These are phyloP conservation scores for Ctenopoma multispine DNA, from an alignment of 2,797 vertebrate species.

Conservation along the genomic window DNA sequence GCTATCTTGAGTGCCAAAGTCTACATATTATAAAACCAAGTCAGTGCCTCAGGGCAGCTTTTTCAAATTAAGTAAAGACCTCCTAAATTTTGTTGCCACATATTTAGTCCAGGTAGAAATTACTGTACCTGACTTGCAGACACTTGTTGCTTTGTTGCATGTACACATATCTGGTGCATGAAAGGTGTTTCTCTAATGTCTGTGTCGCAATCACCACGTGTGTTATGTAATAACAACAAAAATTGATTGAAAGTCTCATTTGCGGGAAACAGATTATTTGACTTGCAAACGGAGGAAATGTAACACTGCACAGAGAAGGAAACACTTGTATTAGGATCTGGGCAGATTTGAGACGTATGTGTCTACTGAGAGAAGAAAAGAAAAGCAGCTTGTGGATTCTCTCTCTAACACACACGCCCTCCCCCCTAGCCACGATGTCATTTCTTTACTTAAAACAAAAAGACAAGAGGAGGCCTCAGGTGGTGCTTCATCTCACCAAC, in stretches of 20 bases:
- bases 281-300: slow-evolving; percentile 15
- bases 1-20: not conserved
- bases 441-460: slow-evolving; percentile 39
- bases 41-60: slow-evolving; percentile 6
- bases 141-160: slow-evolving; percentile 42
- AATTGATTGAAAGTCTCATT: slow-evolving; percentile 2
- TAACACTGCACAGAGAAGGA: slow-evolving; percentile 18
- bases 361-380: slow-evolving; percentile 19
- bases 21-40: slow-evolving; percentile 25
- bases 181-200: slow-evolving; percentile 3
- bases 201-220: not conserved
- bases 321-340: slow-evolving; percentile 6
- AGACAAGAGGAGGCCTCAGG: slow-evolving; percentile 65
- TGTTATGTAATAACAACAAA: slow-evolving; percentile 11
- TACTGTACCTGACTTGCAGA: slow-evolving; percentile 31
- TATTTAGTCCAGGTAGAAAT: not conserved
- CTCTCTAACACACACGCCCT: not conserved
- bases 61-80: slow-evolving; percentile 41
- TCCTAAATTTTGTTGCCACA: slow-evolving; percentile 15
- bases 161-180: not conserved
- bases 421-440: slow-evolving; percentile 54
- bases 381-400: slow-evolving; percentile 12
- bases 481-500: slow-evolving; percentile 41
- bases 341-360: slow-evolving; percentile 11
- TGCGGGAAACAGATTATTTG: slow-evolving; percentile 2